Evolutionary conservation across 2,888 invertebrate genomes (phyloP).

Genomic region (Alviniconcha strummeri): DNA sequence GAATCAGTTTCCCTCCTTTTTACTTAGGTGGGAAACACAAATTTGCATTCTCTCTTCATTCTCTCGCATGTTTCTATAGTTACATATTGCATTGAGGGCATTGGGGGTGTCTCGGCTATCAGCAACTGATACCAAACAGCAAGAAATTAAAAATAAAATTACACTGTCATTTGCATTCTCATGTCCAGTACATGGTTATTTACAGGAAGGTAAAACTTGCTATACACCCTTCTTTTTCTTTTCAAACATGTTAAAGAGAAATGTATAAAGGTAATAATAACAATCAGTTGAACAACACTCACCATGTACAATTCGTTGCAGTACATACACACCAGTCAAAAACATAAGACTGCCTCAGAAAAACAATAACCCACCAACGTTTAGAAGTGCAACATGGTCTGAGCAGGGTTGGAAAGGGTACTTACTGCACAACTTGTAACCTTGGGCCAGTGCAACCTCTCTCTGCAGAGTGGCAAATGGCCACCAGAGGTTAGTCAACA

Average conservation of each 20-base stretch:
- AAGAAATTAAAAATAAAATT: not conserved
- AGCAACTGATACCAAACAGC: slow-evolving; percentile 8
- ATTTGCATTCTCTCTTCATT: not conserved
- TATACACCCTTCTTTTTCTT: not conserved
- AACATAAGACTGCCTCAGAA: too few species aligned
- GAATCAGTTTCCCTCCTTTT: too few species aligned
- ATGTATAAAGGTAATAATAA: not conserved
- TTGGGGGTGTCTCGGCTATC: slow-evolving; percentile 17
- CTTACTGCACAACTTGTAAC: too few species aligned
- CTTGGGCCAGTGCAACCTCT: too few species aligned
- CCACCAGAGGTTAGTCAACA: too few species aligned
- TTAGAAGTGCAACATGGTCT: too few species aligned
- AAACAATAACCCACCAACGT: too few species aligned
- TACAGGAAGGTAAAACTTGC: not conserved
- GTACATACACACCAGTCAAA: too few species aligned
- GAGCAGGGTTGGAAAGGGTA: too few species aligned
- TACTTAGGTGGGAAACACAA: too few species aligned
- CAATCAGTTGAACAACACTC: not conserved
- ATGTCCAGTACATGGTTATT: not conserved
- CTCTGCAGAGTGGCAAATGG: too few species aligned
- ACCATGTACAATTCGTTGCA: too few species aligned
- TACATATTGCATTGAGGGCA: slow-evolving; percentile 29
- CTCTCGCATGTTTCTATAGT: not conserved
- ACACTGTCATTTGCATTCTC: not conserved
- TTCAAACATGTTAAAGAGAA: not conserved